Evolutionary conservation across 2,888 invertebrate genomes (phyloP).

Genomic region (Leptopilina myrica): DNA sequence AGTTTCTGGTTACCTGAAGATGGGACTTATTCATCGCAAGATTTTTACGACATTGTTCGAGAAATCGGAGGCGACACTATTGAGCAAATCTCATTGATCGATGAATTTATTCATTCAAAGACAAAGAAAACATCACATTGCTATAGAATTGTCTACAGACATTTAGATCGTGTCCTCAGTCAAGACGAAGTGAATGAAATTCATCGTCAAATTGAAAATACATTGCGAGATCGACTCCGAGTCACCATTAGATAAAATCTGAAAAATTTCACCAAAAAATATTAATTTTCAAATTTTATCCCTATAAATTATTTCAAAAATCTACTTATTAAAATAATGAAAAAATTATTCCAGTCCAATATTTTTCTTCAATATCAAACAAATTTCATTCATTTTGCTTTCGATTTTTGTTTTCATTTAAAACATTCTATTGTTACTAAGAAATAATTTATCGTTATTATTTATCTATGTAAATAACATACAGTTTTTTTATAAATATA

Average conservation of each 20-base stretch:
- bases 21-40: slow-evolving; percentile 85
- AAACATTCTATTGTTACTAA: slow-evolving; percentile 15
- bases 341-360: too few species aligned
- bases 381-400: too few species aligned
- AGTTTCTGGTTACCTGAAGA: slow-evolving; percentile 96
- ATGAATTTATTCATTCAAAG: slow-evolving; percentile 92
- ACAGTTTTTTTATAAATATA: slow-evolving; percentile 36
- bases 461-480: slow-evolving; percentile 35
- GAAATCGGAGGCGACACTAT: slow-evolving; percentile 93
- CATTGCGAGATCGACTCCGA: slow-evolving; percentile 69
- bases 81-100: slow-evolving; percentile 92
- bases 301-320: too few species aligned
- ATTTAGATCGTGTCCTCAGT: slow-evolving; percentile 92
- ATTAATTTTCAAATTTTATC: too few species aligned
- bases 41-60: slow-evolving; percentile 95
- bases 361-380: too few species aligned
- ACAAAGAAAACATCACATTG: slow-evolving; percentile 90
- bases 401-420: background rate
- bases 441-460: slow-evolving; percentile 38
- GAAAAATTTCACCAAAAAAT: background rate
- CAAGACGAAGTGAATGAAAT: slow-evolving; percentile 91
- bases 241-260: slow-evolving; percentile 54
- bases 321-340: too few species aligned
- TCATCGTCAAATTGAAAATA: slow-evolving; percentile 86
- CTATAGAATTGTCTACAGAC: slow-evolving; percentile 94